These are phyloP conservation scores for Dolichomitus sp. DNA, from an alignment of 2,888 invertebrate genomes.

Conservation along the genomic window DNA sequence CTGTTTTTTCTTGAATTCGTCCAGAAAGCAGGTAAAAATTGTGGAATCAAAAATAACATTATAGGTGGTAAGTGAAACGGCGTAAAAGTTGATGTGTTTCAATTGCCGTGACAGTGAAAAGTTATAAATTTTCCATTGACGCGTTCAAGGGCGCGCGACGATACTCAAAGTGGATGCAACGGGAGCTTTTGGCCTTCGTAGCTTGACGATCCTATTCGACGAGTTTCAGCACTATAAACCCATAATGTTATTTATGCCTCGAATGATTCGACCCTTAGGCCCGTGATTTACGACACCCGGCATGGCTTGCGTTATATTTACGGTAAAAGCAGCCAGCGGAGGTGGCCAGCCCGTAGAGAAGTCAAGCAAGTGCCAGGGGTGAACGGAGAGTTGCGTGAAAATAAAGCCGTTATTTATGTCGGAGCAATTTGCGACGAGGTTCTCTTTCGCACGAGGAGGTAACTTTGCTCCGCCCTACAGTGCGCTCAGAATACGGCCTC, in stretches of 20 bases:
- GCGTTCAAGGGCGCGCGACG: conserved; percentile 10
- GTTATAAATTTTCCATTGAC: conserved; percentile 1
- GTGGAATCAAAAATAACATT: background rate
- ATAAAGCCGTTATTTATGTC: conserved; percentile 79
- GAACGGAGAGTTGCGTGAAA: conserved; percentile 76
- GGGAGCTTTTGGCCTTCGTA: conserved; percentile 45
- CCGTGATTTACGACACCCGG: conserved; percentile 79
- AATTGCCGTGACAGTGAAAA: background rate
- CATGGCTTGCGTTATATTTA: conserved; percentile 74
- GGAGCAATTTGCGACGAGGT: conserved; percentile 65
- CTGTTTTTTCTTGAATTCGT: background rate
- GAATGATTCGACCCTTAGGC: conserved; percentile 81
- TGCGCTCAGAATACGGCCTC: conserved; percentile 10
- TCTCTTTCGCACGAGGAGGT: conserved; percentile 29
- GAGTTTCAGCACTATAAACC: conserved; percentile 78
- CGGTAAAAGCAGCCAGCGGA: conserved; percentile 64
- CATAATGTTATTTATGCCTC: conserved; percentile 84
- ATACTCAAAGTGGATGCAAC: conserved; percentile 57
- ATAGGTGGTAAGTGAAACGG: background rate
- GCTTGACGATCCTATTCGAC: conserved; percentile 38
- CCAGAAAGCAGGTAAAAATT: background rate
- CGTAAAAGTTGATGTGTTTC: background rate
- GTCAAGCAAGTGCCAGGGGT: conserved; percentile 21
- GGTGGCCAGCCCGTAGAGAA: conserved; percentile 11
- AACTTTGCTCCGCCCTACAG: background rate